Evolutionary conservation across 2,113 vertebrate species (phyloP), one percentile per base, ranked within the genome.

Genomic region (Saguinus imperator): DNA sequence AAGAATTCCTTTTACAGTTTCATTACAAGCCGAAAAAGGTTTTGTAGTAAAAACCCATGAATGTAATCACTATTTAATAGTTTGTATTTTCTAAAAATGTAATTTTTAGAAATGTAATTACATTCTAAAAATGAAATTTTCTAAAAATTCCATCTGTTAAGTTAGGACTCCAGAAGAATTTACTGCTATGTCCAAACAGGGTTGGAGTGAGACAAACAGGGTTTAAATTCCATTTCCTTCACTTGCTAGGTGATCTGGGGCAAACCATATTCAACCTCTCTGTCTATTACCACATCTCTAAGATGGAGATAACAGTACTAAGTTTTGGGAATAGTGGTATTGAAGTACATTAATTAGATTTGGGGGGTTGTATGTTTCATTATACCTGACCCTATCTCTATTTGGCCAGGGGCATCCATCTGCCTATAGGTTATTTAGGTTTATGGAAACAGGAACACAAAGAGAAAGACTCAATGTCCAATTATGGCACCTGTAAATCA

Each of bases 41-140:
- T 86, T 40, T 66, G 5, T 35, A 58, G 23, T 83, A 79, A 37
- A 88, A 84, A 13, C 13, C 32, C 52, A 66, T 14, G 73, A 79
- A 48, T 89, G 48, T 88, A 83, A 84, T 91, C 21, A 93, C 48
- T 86, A 70, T 66, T 88, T 82, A 45, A 87, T 45, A 86, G 80
- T 45, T 77, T 40, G 14, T 50, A 45, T 88, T 91, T 95, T 94
- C 35, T 58, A 88, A 83, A 94, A 94, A 25, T 40, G 37, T 37
- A 40, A 40, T 40, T 40, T 40, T 40, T 40, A 40, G 37, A 40
- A 40, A 40, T 40, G 37, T 40, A 40, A 40, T 40, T 40, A 40
- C 37, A 40, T 40, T 40, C 37, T 40, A 40, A 40, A 40, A 40
- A 40, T 40, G 37, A 40, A 40, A 45, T 88, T 91, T 95, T 94